Conservation (phyloP, 2,113 vertebrate species). For the Nerophis ophidion region DNA sequence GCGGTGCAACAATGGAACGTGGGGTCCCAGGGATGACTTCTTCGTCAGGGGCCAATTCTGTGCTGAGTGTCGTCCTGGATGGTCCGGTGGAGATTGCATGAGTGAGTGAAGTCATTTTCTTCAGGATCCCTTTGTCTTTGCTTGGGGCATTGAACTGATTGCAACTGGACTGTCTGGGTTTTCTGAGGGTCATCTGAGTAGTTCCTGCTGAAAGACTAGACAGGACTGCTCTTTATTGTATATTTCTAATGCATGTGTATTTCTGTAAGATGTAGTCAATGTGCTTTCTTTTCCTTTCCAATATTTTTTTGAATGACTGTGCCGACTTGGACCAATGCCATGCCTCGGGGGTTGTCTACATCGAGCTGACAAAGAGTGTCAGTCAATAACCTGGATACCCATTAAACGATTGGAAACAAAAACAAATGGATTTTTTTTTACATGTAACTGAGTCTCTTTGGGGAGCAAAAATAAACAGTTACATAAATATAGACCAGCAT, state of each 20-base stretch:
- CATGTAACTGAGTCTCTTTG: neutral
- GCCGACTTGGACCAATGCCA: conserved; percentile 35
- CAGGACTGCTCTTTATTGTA: neutral
- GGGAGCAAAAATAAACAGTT: neutral
- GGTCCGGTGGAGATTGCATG: conserved; percentile 96
- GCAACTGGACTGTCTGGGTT: too few species aligned
- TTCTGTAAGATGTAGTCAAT: conserved; percentile 3
- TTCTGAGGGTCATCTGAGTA: too few species aligned
- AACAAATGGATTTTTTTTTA: conserved; percentile 3
- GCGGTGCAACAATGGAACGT: conserved; percentile 91
- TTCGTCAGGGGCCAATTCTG: conserved; percentile 90
- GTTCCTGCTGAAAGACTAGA: too few species aligned
- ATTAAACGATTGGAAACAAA: conserved; percentile 25
- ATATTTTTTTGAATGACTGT: conserved; percentile 19
- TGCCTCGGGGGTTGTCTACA: conserved; percentile 29
- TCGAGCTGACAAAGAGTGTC: conserved; percentile 27
- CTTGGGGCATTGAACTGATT: too few species aligned
- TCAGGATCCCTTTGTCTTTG: neutral
- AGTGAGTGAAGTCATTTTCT: conserved; percentile 72
- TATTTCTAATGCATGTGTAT: conserved; percentile 4
- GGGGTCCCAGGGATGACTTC: conserved; percentile 89
- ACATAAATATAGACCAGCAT: neutral
- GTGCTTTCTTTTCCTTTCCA: conserved; percentile 17
- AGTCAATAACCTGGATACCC: conserved; percentile 20
- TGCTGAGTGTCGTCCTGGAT: conserved; percentile 87